These are phyloP conservation scores for Drosophila trapezifrons DNA, from an alignment of 1,140 invertebrate species.

Conservation along the genomic window DNA sequence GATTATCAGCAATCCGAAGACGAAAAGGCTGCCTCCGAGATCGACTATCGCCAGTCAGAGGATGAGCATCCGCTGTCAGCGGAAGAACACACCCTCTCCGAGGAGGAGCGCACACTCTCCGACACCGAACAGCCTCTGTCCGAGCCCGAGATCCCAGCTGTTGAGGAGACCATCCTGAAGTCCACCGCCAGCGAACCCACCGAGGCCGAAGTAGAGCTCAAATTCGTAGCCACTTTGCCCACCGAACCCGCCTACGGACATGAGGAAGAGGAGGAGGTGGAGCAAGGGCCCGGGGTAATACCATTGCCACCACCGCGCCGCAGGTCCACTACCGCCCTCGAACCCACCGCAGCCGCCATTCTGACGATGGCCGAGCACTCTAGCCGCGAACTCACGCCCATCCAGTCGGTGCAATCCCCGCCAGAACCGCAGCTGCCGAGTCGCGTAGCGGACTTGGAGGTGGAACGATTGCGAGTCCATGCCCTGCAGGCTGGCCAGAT, in stretches of 20 bases:
- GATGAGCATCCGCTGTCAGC: conserved; percentile 29
- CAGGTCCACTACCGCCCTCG: conserved; percentile 67
- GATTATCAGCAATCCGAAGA: conserved; percentile 34
- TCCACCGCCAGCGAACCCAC: conserved; percentile 53
- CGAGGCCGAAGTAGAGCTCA: conserved; percentile 56
- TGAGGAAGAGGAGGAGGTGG: conserved; percentile 18
- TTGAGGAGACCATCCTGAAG: conserved; percentile 32
- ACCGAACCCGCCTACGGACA: conserved; percentile 53
- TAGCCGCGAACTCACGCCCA: conserved; percentile 59
- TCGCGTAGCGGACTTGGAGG: conserved; percentile 89
- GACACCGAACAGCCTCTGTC: conserved; percentile 32
- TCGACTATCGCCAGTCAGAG: conserved; percentile 40
- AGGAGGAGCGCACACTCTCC: conserved; percentile 29
- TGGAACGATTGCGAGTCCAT: conserved; percentile 90
- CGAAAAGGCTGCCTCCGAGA: conserved; percentile 43
- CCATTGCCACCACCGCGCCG: conserved; percentile 77
- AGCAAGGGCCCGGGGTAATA: conserved; percentile 15
- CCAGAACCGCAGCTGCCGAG: conserved; percentile 50
- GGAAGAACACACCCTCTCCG: conserved; percentile 22
- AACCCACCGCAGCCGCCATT: conserved; percentile 29
- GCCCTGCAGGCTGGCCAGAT: conserved; percentile 91
- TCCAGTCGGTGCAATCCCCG: conserved; percentile 48
- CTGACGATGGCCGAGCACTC: conserved; percentile 54
- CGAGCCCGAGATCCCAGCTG: conserved; percentile 6
- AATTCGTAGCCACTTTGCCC: conserved; percentile 61